Base-by-base conservation (phyloP, 1,140 invertebrate genomes). In the Frieseomelitta varia region DNA sequence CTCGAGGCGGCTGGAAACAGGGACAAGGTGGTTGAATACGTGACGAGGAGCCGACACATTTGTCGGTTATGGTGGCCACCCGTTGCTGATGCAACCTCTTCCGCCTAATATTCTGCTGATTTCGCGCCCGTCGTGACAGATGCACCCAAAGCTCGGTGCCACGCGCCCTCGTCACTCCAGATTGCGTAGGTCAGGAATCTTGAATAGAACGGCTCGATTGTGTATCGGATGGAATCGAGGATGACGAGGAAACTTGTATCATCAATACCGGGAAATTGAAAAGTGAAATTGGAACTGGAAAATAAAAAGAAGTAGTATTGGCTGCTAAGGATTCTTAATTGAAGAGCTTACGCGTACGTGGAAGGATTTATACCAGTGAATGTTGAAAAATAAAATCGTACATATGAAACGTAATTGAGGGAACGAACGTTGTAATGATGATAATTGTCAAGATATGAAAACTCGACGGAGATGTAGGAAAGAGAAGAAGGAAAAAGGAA, bases 11-110 rank as follows among this genome's bases (percentile, higher is more conserved):
- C 51, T 47, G 55, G 27, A 55, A 74, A 79, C 68, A 68, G 39
- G 30, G 75, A 68, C 56, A 72, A 80, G 67, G 67, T 56, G 82
- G 79, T 15, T 71, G 67, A 85, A 82, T 82, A 71, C 65, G 51
- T 55, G 86, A 85, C 78, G 74, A 85, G 84, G 39, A 80, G 85
- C 21, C 79, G 56, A 74, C 81, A 39, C 27, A 27, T 71, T 83
- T 74, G 68, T 51, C 68, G 78, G 86, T 88, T 88, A 85, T 85
- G 79, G 34, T 61, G 71, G 58, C 77, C 79, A 67, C 47, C 47
- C n/a, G 72, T 15, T 67, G 86, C 78, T 78, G 79, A 82, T 76
- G 79, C 83, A 71, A 55, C 74, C 63, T 12, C 86, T 72, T 53
- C 55, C 30, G 4, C 11, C 65, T 34, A 56, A 63, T 61, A 12